Conservation (phyloP, 1,140 invertebrate species). For the Pogonomyrmex barbatus region DNA sequence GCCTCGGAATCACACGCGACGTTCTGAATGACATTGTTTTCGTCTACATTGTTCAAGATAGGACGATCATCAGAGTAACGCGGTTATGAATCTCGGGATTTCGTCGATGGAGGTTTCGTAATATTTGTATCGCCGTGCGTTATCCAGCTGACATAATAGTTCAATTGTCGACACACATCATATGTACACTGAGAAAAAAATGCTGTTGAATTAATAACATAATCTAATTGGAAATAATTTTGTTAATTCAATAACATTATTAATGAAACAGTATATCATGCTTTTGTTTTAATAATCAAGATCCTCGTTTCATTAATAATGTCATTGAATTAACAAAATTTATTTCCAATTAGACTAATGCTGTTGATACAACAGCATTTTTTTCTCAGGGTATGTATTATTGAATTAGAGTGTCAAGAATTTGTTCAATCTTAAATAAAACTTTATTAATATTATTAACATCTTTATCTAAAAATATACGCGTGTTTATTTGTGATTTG, state of each 20-base stretch:
- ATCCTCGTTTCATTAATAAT: too few species aligned
- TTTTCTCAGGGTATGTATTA: background rate
- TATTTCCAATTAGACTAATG: too few species aligned
- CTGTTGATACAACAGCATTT: too few species aligned
- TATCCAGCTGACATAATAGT: background rate
- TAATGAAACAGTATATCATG: too few species aligned
- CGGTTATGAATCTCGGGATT: conserved; percentile 26
- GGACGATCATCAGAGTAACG: conserved; percentile 22
- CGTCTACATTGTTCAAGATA: conserved; percentile 27
- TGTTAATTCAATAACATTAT: too few species aligned
- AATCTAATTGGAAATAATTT: too few species aligned
- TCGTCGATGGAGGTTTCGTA: conserved; percentile 18
- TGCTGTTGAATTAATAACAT: background rate
- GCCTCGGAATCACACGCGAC: conserved; percentile 22
- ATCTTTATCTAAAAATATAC: too few species aligned
- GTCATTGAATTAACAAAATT: too few species aligned
- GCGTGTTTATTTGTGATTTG: background rate
- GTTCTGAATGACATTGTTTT: background rate
- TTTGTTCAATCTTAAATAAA: background rate
- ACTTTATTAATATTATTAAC: background rate
- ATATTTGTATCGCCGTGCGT: conserved; percentile 13
- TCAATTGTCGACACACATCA: conserved; percentile 7
- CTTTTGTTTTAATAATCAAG: too few species aligned
- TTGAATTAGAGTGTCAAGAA: background rate
- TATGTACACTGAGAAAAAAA: background rate